Evolutionary conservation across 1,140 invertebrate species (phyloP).

Genomic region (Heliothis subflexa): DNA sequence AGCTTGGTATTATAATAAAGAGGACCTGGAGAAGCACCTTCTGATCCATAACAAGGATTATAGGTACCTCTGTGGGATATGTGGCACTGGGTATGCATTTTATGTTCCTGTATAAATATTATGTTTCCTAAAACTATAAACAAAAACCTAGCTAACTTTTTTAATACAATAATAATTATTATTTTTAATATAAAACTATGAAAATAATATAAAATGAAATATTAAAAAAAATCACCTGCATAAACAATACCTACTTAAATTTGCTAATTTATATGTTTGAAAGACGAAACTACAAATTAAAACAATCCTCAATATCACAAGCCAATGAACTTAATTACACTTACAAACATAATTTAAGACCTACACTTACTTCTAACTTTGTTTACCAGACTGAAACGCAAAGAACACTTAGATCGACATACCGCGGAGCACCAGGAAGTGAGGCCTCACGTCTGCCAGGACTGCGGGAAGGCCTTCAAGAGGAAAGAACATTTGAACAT

Average conservation of each 20-base stretch:
- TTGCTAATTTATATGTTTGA: no score
- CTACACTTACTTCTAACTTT: not conserved
- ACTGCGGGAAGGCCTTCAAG: conserved; percentile 92
- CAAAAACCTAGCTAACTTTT: no score
- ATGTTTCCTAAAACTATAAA: not conserved
- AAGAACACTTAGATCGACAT: conserved; percentile 92
- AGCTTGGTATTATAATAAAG: conserved; percentile 86
- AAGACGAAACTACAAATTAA: no score
- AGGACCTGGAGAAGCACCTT: conserved; percentile 91
- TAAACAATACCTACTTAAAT: no score
- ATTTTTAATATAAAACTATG: no score
- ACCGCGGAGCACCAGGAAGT: conserved; percentile 92
- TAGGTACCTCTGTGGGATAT: conserved; percentile 88
- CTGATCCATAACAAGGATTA: conserved; percentile 91
- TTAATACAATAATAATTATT: no score
- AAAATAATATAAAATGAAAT: no score
- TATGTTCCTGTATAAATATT: not conserved
- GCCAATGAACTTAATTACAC: not conserved
- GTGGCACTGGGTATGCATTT: conserved; percentile 83
- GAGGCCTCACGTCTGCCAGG: conserved; percentile 89
- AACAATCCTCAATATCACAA: no score
- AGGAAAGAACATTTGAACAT: conserved; percentile 93
- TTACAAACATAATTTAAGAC: not conserved
- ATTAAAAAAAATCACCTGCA: no score
- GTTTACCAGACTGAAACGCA: conserved; percentile 89